Evolutionary conservation across 2,888 invertebrate genomes (phyloP).

Genomic region (Tholera decimalis): DNA sequence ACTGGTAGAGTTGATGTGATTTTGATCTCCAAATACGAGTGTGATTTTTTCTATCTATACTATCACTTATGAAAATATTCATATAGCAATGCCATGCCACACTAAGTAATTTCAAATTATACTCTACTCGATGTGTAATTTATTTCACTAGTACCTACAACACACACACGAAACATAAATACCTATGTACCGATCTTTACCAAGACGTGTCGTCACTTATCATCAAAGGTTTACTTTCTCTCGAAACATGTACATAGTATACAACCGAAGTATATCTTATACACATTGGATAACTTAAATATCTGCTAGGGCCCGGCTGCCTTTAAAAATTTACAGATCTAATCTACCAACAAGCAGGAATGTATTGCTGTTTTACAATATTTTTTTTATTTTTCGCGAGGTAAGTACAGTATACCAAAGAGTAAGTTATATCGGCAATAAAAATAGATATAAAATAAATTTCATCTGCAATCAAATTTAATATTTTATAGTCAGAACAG

Average conservation of each 20-base stretch:
- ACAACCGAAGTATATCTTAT: conserved; percentile 33
- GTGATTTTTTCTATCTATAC: neutral
- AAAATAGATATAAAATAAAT: neutral
- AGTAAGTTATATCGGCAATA: conserved; percentile 7
- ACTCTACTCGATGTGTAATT: neutral
- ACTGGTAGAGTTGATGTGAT: neutral
- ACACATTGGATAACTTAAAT: conserved; percentile 22
- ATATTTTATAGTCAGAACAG: neutral
- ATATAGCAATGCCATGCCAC: too few relatives aligned
- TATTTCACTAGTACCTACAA: neutral
- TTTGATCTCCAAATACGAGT: neutral
- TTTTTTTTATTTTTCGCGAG: conserved; percentile 6
- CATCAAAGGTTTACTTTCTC: conserved; percentile 35
- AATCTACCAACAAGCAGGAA: conserved; percentile 54
- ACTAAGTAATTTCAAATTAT: neutral
- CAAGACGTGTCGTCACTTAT: conserved; percentile 15
- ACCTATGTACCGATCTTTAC: conserved; percentile 46
- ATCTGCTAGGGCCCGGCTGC: conserved; percentile 32
- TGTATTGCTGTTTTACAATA: conserved; percentile 33
- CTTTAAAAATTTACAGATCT: conserved; percentile 41
- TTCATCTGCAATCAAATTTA: neutral
- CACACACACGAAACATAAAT: neutral
- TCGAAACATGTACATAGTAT: conserved; percentile 32
- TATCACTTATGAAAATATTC: neutral
- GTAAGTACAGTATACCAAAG: conserved; percentile 18